A percentile compares a stretch with the other conserved stretches of the same genome.
Evolutionary conservation across 2,113 vertebrate genomes (phyloP).

Genomic region (Podarcis cretensis): DNA sequence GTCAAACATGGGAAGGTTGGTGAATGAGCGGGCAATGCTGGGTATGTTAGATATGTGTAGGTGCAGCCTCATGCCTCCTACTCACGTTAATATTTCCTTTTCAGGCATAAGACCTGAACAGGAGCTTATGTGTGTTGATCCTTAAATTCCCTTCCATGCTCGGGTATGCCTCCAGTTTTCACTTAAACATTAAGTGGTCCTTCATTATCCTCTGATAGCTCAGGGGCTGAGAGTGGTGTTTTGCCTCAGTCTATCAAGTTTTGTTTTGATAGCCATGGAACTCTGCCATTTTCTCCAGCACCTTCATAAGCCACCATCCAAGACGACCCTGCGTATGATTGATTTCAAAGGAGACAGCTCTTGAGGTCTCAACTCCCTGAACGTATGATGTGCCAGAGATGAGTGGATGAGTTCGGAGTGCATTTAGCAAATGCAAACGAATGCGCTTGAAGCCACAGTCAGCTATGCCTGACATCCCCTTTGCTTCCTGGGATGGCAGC

Average conservation of each 20-base stretch:
- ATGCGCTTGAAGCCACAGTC: conserved; percentile 43
- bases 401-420: conserved; percentile 27
- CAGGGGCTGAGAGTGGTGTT: background rate
- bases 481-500: background rate
- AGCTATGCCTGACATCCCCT: conserved; percentile 27
- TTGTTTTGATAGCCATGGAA: background rate
- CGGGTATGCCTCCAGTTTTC: background rate
- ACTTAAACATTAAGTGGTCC: background rate
- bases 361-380: conserved; percentile 18
- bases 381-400: conserved; percentile 12
- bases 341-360: background rate
- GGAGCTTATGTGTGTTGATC: background rate
- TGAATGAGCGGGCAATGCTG: no score
- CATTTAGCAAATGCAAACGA: conserved; percentile 52
- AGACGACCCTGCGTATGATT: rapidly evolving
- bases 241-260: background rate
- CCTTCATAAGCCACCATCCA: background rate
- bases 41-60: no score
- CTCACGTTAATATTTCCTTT: no score
- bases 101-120: no score
- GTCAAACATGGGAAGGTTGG: no score
- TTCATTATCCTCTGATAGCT: background rate
- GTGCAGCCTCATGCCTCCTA: no score
- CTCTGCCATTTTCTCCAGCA: background rate
- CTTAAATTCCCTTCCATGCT: background rate